Evolutionary conservation across 2,797 vertebrate species (phyloP).

Genomic region (Tympanoctomys barrerae): DNA sequence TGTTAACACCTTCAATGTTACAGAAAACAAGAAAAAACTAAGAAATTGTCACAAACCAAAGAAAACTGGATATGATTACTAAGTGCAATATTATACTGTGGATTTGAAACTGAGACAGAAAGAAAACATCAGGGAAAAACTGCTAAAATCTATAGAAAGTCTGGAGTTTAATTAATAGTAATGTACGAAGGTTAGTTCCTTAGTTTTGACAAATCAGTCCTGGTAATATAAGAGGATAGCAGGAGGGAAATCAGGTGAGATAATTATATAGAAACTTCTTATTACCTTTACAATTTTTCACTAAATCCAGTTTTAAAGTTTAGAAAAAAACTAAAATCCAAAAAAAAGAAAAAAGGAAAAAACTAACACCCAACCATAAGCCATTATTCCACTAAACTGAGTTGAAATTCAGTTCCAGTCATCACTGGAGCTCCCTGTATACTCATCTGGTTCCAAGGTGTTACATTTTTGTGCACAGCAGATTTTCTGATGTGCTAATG

Average conservation of each 20-base stretch:
- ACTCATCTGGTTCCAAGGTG: neutral
- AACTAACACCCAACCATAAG: neutral
- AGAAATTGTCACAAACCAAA: neutral
- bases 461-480: neutral
- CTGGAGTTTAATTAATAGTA: neutral
- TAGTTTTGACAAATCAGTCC: neutral
- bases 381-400: neutral
- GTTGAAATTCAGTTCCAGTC: neutral
- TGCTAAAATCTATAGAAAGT: neutral
- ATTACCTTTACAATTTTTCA: constrained; percentile 21
- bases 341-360: neutral
- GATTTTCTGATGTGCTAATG: neutral
- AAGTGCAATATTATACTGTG: neutral
- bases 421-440: neutral
- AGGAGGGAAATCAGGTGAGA: neutral
- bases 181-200: neutral
- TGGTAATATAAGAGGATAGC: neutral
- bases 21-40: neutral
- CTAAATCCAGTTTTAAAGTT: neutral
- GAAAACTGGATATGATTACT: neutral
- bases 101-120: neutral
- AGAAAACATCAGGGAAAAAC: neutral
- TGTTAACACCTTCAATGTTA: neutral
- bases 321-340: neutral
- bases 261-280: neutral